Conservation (phyloP, 2,888 invertebrate species). For the Gari tellinella region DNA sequence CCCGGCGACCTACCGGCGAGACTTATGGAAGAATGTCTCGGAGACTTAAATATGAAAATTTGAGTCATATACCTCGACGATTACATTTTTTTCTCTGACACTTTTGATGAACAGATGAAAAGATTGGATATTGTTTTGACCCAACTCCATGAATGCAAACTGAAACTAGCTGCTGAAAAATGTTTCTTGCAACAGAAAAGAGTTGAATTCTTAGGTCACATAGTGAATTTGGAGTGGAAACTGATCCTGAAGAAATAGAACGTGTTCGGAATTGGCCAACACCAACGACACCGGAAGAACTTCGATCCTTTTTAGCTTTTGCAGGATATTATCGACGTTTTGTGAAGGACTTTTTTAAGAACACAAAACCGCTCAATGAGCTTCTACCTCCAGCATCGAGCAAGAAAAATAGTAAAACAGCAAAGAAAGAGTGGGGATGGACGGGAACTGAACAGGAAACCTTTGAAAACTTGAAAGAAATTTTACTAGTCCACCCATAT, state of each 20-base stretch:
- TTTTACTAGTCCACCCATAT: constrained; percentile 19
- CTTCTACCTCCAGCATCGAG: constrained; percentile 22
- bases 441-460: constrained; percentile 8
- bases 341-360: constrained; percentile 37
- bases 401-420: constrained; percentile 11
- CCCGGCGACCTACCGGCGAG: no score
- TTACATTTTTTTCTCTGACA: constrained; percentile 34
- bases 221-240: constrained; percentile 21
- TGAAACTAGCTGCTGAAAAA: constrained; percentile 44
- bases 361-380: constrained; percentile 39
- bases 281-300: background rate
- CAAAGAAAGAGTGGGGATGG: constrained; percentile 14
- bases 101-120: constrained; percentile 42
- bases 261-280: constrained; percentile 29
- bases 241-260: constrained; percentile 13
- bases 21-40: constrained; percentile 35
- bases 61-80: constrained; percentile 46
- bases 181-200: constrained; percentile 22
- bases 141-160: background rate
- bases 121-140: constrained; percentile 10
- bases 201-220: constrained; percentile 46
- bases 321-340: constrained; percentile 36
- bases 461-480: constrained; percentile 16
- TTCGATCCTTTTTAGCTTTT: constrained; percentile 10
- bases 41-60: constrained; percentile 30